Percentiles rank a stretch among this genome's conserved stretches.
These are phyloP conservation scores for Bathynomus jamesi DNA, from an alignment of 1,140 invertebrate species.

Conservation along the genomic window DNA sequence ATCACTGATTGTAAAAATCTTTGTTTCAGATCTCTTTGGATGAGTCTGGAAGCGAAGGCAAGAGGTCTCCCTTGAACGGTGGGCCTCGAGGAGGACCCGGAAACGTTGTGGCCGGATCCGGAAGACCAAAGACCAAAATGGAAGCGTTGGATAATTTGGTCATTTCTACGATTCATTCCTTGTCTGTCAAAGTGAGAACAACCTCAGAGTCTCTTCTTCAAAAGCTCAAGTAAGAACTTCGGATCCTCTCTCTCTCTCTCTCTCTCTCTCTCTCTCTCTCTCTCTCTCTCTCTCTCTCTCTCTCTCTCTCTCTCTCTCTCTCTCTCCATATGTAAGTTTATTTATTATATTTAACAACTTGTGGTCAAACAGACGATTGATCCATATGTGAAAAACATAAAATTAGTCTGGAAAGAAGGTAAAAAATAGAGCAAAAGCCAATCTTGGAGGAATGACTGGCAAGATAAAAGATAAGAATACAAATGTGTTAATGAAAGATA, in stretches of 20 bases:
- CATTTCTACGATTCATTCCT: conserved; percentile 52
- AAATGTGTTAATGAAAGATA: no score
- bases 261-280: no score
- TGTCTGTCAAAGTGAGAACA: conserved; percentile 51
- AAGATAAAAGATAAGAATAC: no score
- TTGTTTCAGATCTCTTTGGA: conserved; percentile 28
- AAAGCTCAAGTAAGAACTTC: conserved; percentile 47
- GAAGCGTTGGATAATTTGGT: conserved; percentile 51
- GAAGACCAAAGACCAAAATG: conserved; percentile 25
- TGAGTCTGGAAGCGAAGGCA: conserved; percentile 33
- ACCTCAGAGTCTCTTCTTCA: conserved; percentile 47
- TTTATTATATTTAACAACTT: no score
- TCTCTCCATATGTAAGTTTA: no score
- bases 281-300: conserved; percentile 19
- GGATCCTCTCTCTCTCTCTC: conserved; percentile 10
- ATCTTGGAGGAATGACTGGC: no score
- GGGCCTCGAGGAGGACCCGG: background rate
- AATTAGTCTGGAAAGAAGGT: no score
- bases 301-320: conserved; percentile 11
- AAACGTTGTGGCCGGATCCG: background rate
- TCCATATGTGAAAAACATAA: no score
- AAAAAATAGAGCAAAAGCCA: no score
- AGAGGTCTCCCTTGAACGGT: conserved; percentile 22
- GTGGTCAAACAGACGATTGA: no score
- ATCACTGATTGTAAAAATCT: no score